Conservation (phyloP, 1,140 invertebrate species). For the Diabrotica undecimpunctata region DNA sequence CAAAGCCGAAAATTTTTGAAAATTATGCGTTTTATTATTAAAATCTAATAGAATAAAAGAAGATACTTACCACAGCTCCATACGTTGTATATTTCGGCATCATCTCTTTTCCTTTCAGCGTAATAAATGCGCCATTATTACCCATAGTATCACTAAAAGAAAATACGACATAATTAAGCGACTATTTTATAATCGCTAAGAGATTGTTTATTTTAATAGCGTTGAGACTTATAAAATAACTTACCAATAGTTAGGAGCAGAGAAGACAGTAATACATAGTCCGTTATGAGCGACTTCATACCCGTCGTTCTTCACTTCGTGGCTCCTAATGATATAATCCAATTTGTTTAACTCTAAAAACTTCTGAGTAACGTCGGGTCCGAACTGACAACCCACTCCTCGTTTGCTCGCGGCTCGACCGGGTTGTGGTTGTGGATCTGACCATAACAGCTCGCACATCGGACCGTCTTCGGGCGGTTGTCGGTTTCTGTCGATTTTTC, state of each 20-base stretch:
- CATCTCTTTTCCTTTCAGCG: conserved; percentile 85
- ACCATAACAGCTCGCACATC: conserved; percentile 98
- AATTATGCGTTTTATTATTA: too few species aligned
- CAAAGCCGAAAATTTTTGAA: too few species aligned
- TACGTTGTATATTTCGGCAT: conserved; percentile 89
- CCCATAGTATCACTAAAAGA: conserved; percentile 92
- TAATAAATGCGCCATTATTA: conserved; percentile 97
- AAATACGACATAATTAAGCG: neutral
- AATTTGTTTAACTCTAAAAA: conserved; percentile 85
- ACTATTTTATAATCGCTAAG: neutral
- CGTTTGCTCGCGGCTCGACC: conserved; percentile 91
- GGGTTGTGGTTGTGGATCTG: conserved; percentile 86
- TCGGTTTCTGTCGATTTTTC: conserved; percentile 82
- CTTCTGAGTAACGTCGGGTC: conserved; percentile 89
- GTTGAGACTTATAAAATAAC: neutral
- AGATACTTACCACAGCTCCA: conserved; percentile 81
- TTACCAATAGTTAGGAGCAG: conserved; percentile 98
- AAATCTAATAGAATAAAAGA: too few species aligned
- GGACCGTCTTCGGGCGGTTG: conserved; percentile 95
- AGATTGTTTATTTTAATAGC: too few species aligned
- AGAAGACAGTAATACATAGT: conserved; percentile 94
- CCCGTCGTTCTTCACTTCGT: conserved; percentile 96
- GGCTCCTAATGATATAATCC: conserved; percentile 92
- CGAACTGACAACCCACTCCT: conserved; percentile 97
- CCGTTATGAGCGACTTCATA: conserved; percentile 93